Evolutionary conservation across 2,888 invertebrate species (phyloP).

Genomic region (Lycophotia porphyrea): DNA sequence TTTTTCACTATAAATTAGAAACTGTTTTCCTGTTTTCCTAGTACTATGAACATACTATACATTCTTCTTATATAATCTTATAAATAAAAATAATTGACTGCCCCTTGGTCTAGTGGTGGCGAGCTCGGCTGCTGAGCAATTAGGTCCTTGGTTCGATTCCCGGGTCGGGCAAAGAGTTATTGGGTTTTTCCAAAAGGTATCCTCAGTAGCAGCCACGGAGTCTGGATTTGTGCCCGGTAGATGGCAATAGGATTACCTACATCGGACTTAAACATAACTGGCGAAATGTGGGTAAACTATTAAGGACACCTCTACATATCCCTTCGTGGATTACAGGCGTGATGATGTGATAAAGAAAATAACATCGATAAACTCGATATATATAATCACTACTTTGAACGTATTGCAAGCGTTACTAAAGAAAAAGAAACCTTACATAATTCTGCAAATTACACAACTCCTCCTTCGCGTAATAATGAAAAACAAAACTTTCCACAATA

Average conservation of each 20-base stretch:
- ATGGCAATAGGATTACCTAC: too few relatives aligned
- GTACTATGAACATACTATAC: too few relatives aligned
- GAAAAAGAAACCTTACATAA: not conserved
- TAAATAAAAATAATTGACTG: too few relatives aligned
- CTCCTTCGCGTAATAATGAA: not conserved
- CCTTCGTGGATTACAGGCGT: not conserved
- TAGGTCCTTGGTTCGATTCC: not conserved
- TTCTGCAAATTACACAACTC: not conserved
- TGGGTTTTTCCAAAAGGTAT: not conserved
- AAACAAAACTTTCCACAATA: conserved; percentile 3
- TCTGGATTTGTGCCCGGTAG: not conserved
- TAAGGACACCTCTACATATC: not conserved
- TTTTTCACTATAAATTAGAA: not conserved
- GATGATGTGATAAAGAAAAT: not conserved
- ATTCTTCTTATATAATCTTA: too few relatives aligned
- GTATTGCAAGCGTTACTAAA: not conserved
- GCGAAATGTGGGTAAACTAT: not conserved
- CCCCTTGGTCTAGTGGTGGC: too few relatives aligned
- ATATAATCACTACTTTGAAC: not conserved
- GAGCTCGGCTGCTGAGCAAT: not conserved
- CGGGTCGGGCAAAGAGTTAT: not conserved
- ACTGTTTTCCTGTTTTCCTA: not conserved
- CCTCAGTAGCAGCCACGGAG: not conserved
- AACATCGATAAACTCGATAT: not conserved
- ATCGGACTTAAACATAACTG: too few relatives aligned